A percentile compares a stretch with the other conserved stretches of the same genome.
phyloP scores from a whole-genome alignment of 2,888 invertebrate genomes.

The Leucophenga montana region DNA sequence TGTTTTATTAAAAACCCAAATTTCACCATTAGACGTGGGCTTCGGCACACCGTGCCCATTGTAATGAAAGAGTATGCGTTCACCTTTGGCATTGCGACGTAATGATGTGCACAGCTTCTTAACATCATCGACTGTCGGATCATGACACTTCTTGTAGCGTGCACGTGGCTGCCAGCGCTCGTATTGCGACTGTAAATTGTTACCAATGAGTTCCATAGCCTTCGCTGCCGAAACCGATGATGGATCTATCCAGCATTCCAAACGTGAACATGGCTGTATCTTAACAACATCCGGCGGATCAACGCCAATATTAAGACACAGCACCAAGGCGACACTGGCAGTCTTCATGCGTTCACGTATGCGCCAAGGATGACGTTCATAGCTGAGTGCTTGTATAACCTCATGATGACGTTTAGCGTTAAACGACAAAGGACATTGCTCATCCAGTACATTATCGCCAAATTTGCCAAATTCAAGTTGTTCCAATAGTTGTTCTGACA shows the following conservation, averaged over 20 bases:
- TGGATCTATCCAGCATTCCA: constrained; percentile 98
- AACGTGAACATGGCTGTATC: constrained; percentile 94
- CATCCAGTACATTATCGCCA: constrained; percentile 48
- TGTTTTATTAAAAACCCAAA: constrained; percentile 99
- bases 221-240: constrained; percentile 90
- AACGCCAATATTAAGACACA: constrained; percentile 98
- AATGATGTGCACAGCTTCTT: constrained; percentile 96
- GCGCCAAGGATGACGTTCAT: constrained; percentile 87
- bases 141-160: constrained; percentile 95
- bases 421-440: constrained; percentile 65
- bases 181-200: constrained; percentile 94
- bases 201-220: constrained; percentile 93
- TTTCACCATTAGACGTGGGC: constrained; percentile 98
- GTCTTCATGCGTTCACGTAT: constrained; percentile 99
- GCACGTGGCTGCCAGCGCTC: constrained; percentile 99
- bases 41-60: constrained; percentile 99
- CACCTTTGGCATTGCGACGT: constrained; percentile 97
- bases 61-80: constrained; percentile 98
- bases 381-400: constrained; percentile 79
- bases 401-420: constrained; percentile 78
- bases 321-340: constrained; percentile 96
- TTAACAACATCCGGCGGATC: constrained; percentile 99
- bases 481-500: constrained; percentile 47
- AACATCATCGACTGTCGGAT: constrained; percentile 98
- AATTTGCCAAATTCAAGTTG: constrained; percentile 48